Base-by-base conservation (phyloP, 23 tunicate species). In the Halocynthia aurantium region DNA sequence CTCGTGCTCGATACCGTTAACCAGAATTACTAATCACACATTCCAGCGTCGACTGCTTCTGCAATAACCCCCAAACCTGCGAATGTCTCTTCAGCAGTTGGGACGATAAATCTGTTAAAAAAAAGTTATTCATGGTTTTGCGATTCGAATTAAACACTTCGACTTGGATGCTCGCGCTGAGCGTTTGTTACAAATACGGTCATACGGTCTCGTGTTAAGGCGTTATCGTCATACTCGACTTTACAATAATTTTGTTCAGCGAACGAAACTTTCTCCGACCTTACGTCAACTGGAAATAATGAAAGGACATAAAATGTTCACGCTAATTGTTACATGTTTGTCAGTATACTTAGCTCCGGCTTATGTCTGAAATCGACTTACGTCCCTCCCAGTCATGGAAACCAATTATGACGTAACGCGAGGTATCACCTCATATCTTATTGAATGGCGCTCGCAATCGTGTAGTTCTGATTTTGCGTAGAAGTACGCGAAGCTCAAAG, bases 31-130 rank as follows among this genome's bases (percentile, higher is more conserved):
- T 40, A 81, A 58, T 69, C 60, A 69, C 95, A 88, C 50, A 73
- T 57, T 6, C 93, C 93, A 72, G 60, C 61, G 9, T 55, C 58
- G 22, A 90, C 80, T 44, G 55, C 22, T 0, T 58, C 73, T 6
- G 89, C 85, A 52, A 90, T 90, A 18, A 90, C 96, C 69, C 54
- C 84, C 50, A 90, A 81, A 7, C 96, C 96, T 13, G 82, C 90
- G 65, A 90, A 81, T n/a, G 86, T 53, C 50, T 90, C 96, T 53
- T 84, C 90, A 50, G 96, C 87, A 22, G 84, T 79, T 55, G 87
- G 84, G 40, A 57, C 40, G 77, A 88, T 88, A 57, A 22, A 62
- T 6, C 95, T 88, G 81, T 21, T 9, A 87, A 71, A 82, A 6
- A n/a, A 22, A 15, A 53, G 49, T 67, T 12, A 1, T 21, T 60